Conservation (phyloP, 2,797 vertebrate genomes). For the Bradypus variegatus region DNA sequence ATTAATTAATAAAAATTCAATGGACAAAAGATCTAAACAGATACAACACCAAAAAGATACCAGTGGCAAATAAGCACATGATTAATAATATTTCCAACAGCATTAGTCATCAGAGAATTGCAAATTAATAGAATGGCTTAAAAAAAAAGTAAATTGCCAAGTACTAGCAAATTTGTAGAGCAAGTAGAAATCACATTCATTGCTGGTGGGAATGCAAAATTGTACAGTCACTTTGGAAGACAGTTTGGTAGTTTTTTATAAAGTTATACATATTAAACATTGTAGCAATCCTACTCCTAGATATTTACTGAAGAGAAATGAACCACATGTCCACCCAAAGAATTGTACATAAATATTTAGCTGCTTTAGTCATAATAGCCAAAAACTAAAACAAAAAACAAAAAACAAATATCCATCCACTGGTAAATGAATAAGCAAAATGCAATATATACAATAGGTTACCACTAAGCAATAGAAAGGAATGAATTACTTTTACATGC, state of each 20-base stretch:
- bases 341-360: background rate
- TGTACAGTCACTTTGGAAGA: background rate
- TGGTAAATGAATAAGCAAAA: background rate
- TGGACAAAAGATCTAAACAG: background rate
- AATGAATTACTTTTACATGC: background rate
- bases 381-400: background rate
- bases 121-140: background rate
- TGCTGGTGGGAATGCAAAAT: background rate
- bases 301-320: background rate
- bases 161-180: background rate
- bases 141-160: background rate
- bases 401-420: background rate
- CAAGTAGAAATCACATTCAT: too few species aligned
- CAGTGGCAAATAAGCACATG: background rate
- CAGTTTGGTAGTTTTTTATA: background rate
- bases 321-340: background rate
- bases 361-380: background rate
- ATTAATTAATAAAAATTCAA: background rate
- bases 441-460: background rate
- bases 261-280: background rate
- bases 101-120: background rate
- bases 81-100: background rate
- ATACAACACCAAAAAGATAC: background rate
- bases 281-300: background rate
- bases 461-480: background rate